Base-by-base conservation (phyloP, 2,113 vertebrate genomes). In the Ellobius talpinus region DNA sequence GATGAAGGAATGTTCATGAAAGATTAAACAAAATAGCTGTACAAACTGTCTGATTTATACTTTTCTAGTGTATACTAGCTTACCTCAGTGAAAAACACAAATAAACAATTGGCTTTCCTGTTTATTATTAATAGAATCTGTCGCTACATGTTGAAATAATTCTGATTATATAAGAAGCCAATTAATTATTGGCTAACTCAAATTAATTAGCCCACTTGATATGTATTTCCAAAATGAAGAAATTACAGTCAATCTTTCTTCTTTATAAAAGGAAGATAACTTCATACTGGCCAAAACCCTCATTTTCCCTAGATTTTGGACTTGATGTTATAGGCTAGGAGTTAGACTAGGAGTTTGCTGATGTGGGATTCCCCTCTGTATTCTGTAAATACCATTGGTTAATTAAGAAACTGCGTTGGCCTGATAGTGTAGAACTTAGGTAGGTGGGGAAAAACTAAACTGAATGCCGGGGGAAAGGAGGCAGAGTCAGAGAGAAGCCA, bases 131-230 rank as follows among this genome's bases (percentile, higher is more conserved):
- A 95, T 63, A 72, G 26, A 91, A 87, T 90, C 96, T 47, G 9
- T 95, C 29, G n/a, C n/a, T 81, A 19, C 61, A 47, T 94, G 36
- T 74, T 92, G 70, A 95, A 95, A 97, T 33, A 90, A 92, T 97
- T 90, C 31, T 95, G 63, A 87, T 96, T 91, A 58, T 78, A 5
- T 91, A 96, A 89, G 72, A 92, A 85, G 86, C 42, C 72, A 81
- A 88, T 81, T 90, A 90, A 55, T 93, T 86, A 79, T 79, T 39
- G 87, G 12, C 68, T 73, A 73, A 58, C 36, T 16, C 50, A 24
- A 88, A 42, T 58, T 72, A 73, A 73, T 88, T 88, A 73, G 13
- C 68, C 50, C 68, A 73, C 36, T 58, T 93, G 84, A 96, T 94
- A 72, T 89, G 5, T 95, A 23, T 94, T 96, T 92, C 89, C n/a